Evolutionary conservation across 2,113 vertebrate species (phyloP).

Genomic region (Pachyramphus minor): DNA sequence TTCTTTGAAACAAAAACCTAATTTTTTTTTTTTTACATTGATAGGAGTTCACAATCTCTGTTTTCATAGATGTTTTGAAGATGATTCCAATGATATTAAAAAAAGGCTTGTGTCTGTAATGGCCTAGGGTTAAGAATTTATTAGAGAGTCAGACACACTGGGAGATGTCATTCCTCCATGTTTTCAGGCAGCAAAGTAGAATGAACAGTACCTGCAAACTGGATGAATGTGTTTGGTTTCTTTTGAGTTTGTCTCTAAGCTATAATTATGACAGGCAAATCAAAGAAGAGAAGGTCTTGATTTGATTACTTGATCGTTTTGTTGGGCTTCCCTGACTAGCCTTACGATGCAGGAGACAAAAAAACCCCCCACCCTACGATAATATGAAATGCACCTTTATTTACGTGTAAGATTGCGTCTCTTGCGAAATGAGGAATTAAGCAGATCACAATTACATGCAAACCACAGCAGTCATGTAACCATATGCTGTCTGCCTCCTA

Average conservation of each 20-base stretch:
- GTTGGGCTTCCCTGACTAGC: not conserved
- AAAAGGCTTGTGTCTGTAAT: not conserved
- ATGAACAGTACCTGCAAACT: not conserved
- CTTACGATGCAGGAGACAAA: not conserved
- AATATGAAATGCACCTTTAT: not conserved
- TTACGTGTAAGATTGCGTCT: not conserved
- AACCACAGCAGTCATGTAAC: constrained; percentile 7
- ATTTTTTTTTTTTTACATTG: not conserved
- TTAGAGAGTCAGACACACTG: not conserved
- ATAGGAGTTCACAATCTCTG: not conserved
- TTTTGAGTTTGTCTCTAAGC: not conserved
- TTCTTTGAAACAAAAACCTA: not conserved
- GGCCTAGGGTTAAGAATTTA: not conserved
- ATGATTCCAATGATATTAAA: not conserved
- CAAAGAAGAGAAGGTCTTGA: not conserved
- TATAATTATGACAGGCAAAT: not conserved
- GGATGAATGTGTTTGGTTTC: not conserved
- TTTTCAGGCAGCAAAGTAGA: not conserved
- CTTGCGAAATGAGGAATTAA: not conserved
- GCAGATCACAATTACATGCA: not conserved
- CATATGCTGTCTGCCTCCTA: not conserved
- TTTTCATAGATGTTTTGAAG: not conserved
- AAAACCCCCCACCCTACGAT: not conserved
- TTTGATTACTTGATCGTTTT: not conserved
- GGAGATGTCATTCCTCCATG: not conserved